Conservation (phyloP, 2,888 invertebrate genomes). For the Augiades crinisus region DNA sequence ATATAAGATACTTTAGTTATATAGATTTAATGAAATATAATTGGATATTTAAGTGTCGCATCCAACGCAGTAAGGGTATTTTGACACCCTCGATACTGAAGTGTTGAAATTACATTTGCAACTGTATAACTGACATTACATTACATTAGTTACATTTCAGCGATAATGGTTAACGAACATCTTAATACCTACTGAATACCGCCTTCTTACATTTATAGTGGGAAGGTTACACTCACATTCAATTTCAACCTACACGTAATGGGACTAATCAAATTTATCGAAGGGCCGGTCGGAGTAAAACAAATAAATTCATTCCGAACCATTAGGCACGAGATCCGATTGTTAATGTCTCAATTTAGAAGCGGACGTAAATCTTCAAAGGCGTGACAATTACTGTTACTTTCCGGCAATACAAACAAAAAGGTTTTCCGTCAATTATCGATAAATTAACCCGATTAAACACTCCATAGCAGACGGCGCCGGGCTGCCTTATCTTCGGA, state of each 20-base stretch:
- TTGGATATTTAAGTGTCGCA: no score
- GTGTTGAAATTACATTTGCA: no score
- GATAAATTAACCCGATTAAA: constrained; percentile 82
- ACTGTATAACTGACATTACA: no score
- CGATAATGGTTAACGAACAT: not conserved
- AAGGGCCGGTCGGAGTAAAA: constrained; percentile 70
- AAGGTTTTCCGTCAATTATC: constrained; percentile 81
- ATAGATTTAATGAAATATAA: no score
- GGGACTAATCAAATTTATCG: constrained; percentile 59
- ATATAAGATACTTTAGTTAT: no score
- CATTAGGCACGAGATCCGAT: constrained; percentile 80
- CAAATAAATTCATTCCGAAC: constrained; percentile 79
- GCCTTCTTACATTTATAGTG: constrained; percentile 9
- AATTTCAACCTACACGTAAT: constrained; percentile 42
- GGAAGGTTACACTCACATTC: constrained; percentile 44
- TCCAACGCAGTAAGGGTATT: no score
- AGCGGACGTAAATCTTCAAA: constrained; percentile 81
- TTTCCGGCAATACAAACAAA: constrained; percentile 80
- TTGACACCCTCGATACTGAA: no score
- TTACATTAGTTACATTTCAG: not conserved
- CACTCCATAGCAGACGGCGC: constrained; percentile 75
- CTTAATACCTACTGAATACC: constrained; percentile 2
- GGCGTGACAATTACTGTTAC: constrained; percentile 82
- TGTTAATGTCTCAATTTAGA: constrained; percentile 82
- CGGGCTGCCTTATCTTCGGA: constrained; percentile 72